These are phyloP conservation scores for Aethes cnicana DNA, from an alignment of 2,888 invertebrate genomes.

Conservation along the genomic window DNA sequence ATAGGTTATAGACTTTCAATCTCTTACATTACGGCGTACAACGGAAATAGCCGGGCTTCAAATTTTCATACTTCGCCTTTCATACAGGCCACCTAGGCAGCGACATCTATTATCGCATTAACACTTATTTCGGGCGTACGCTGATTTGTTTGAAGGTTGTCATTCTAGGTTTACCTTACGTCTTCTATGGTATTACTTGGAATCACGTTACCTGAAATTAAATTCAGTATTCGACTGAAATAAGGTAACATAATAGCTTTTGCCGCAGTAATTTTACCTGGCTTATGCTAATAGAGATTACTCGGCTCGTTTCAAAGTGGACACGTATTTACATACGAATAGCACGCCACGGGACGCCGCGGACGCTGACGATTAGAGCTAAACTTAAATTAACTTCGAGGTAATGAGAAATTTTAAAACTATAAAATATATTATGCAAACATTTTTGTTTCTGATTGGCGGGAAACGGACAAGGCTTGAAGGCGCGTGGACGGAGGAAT, in stretches of 20 bases:
- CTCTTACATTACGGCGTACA: too few relatives aligned
- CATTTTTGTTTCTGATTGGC: neutral
- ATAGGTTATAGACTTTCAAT: too few relatives aligned
- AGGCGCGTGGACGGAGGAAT: neutral
- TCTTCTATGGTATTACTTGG: neutral
- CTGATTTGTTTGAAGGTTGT: too few relatives aligned
- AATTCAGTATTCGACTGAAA: constrained; percentile 14
- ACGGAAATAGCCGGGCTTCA: too few relatives aligned
- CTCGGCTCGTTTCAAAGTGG: constrained; percentile 9
- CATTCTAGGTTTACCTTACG: too few relatives aligned
- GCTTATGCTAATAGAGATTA: constrained; percentile 27
- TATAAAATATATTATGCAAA: constrained; percentile 5
- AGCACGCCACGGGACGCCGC: neutral
- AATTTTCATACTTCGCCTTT: too few relatives aligned
- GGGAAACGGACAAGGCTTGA: neutral
- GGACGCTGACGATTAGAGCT: constrained; percentile 16
- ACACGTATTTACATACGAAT: constrained; percentile 25
- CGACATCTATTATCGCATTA: too few relatives aligned
- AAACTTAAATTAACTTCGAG: constrained; percentile 18
- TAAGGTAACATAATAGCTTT: constrained; percentile 7
- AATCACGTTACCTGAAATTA: neutral
- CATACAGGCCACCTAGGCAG: too few relatives aligned
- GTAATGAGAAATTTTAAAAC: constrained; percentile 16
- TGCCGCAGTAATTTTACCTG: constrained; percentile 1
- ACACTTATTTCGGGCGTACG: too few relatives aligned